phyloP scores from a whole-genome alignment of 92 coral and sea anemone species.

The Phenganax marumi region DNA sequence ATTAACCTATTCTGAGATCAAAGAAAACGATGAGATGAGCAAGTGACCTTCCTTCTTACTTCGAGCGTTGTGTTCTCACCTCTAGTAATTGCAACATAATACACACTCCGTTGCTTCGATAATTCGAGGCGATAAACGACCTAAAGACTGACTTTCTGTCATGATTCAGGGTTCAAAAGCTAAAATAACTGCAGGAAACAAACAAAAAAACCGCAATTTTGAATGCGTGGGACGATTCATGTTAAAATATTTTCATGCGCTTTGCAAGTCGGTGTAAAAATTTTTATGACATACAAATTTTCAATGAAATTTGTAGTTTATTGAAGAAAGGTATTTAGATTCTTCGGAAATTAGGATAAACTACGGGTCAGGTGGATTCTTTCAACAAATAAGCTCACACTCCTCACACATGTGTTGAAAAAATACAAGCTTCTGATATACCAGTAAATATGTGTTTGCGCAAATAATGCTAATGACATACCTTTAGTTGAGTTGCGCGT shows the following conservation, averaged over 20 bases:
- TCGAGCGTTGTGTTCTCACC: constrained; percentile 8
- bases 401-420: constrained; percentile 2
- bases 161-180: no score
- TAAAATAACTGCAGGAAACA: no score
- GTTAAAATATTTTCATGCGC: no score
- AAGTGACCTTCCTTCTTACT: constrained; percentile 12
- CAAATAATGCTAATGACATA: constrained; percentile 17
- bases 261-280: no score
- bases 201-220: no score
- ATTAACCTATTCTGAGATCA: constrained; percentile 7
- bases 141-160: no score
- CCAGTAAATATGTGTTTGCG: background rate
- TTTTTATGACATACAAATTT: no score
- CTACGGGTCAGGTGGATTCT: background rate
- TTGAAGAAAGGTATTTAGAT: no score
- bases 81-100: background rate
- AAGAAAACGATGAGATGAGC: constrained; percentile 6
- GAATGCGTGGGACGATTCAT: no score
- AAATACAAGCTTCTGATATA: background rate
- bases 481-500: constrained; percentile 23
- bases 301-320: no score
- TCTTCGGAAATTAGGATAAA: no score
- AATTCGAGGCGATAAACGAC: background rate
- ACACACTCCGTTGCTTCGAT: background rate
- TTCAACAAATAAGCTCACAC: constrained; percentile 3